phyloP scores from a whole-genome alignment of 2,113 vertebrate genomes.

The Pycnonotus jocosus region DNA sequence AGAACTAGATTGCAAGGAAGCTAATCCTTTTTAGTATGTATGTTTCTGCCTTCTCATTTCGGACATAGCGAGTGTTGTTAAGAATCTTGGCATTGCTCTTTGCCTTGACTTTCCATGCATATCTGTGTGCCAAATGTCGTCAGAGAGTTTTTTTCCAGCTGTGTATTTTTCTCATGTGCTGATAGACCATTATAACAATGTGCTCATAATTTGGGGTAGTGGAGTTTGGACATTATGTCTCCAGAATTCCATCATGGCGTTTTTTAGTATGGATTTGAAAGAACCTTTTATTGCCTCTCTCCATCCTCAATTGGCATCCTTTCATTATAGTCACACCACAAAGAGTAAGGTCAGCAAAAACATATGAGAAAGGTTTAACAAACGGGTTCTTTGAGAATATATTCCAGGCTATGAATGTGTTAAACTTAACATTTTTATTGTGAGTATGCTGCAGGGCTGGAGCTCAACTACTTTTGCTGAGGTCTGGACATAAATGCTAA shows the following conservation, averaged over 20 bases:
- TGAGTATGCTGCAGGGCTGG: background rate
- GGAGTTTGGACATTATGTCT: background rate
- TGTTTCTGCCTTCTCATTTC: background rate
- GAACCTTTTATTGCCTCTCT: background rate
- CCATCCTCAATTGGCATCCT: background rate
- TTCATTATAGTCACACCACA: background rate
- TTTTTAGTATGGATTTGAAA: background rate
- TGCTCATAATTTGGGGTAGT: background rate
- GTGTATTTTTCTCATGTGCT: background rate
- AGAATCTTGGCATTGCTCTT: constrained; percentile 33
- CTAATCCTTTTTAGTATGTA: constrained; percentile 26
- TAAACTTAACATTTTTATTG: background rate
- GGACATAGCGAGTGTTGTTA: constrained; percentile 9
- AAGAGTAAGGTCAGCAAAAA: constrained; percentile 5
- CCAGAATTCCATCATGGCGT: background rate
- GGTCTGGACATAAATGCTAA: background rate
- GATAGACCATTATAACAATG: background rate
- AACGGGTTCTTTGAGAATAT: background rate
- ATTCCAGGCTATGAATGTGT: background rate
- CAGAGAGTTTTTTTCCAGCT: constrained; percentile 25
- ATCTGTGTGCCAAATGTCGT: constrained; percentile 36
- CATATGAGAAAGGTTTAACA: background rate
- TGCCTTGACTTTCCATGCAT: constrained; percentile 10
- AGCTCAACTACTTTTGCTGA: background rate
- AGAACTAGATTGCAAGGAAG: constrained; percentile 31